Percentiles rank a stretch among this genome's conserved stretches.
These are phyloP conservation scores for Dinothrombium tinctorium DNA, from an alignment of 1,140 invertebrate genomes.

Conservation along the genomic window DNA sequence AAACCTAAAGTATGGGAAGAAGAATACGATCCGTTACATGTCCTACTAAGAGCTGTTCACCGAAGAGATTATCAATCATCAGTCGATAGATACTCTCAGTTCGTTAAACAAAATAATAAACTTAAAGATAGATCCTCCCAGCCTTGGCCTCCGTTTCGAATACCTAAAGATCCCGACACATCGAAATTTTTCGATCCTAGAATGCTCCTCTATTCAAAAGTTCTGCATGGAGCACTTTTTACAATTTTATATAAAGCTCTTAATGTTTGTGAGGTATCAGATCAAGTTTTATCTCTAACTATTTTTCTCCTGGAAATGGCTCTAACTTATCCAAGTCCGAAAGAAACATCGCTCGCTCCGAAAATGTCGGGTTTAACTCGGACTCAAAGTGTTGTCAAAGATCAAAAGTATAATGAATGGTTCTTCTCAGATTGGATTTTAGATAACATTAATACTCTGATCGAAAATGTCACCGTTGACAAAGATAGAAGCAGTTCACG, in stretches of 20 bases:
- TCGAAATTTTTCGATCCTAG: constrained; percentile 40
- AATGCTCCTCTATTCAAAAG: constrained; percentile 38
- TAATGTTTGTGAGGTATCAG: constrained; percentile 25
- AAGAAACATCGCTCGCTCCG: background rate
- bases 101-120: background rate
- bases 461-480: constrained; percentile 32
- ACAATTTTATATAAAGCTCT: constrained; percentile 18
- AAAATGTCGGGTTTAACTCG: background rate
- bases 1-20: constrained; percentile 65
- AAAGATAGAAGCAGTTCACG: background rate
- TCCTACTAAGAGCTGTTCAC: constrained; percentile 67
- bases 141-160: constrained; percentile 58
- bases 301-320: constrained; percentile 67
- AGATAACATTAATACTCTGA: constrained; percentile 49
- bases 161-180: constrained; percentile 33
- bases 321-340: constrained; percentile 30
- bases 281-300: constrained; percentile 56
- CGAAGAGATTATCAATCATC: constrained; percentile 75
- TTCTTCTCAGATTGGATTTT: constrained; percentile 51
- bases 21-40: constrained; percentile 80
- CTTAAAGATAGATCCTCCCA: constrained; percentile 25
- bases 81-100: constrained; percentile 49
- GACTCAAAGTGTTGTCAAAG: constrained; percentile 19
- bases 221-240: constrained; percentile 62
- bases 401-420: constrained; percentile 41